These are phyloP conservation scores for Hirtodrosophila alboralis DNA, from an alignment of 2,888 invertebrate genomes.

Conservation along the genomic window DNA sequence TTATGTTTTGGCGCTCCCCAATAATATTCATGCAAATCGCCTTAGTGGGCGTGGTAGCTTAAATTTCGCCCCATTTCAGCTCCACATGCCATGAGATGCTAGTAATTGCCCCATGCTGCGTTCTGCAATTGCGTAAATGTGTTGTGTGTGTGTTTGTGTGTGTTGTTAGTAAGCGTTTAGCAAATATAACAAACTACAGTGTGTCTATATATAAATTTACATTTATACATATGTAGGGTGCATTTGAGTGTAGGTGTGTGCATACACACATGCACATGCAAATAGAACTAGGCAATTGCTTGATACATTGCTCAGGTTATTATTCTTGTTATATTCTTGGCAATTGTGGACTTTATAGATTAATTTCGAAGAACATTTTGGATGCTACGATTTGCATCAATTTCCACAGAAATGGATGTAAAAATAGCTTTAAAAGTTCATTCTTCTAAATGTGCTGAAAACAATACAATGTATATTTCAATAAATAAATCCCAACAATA, in stretches of 20 bases:
- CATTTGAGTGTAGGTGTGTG: conserved; percentile 2
- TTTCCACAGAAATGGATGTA: no score
- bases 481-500: conserved; percentile 17
- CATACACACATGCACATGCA: conserved; percentile 32
- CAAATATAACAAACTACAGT: conserved; percentile 72
- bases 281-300: conserved; percentile 63
- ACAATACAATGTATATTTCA: conserved; percentile 35
- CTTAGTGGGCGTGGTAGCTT: conserved; percentile 40
- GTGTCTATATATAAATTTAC: conserved; percentile 12
- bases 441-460: no score
- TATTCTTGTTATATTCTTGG: conserved; percentile 13
- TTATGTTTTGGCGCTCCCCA: conserved; percentile 38
- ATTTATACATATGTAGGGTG: conserved; percentile 9
- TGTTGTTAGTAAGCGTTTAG: conserved; percentile 60
- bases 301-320: conserved; percentile 42
- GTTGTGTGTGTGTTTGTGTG: conserved; percentile 9
- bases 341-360: conserved; percentile 10
- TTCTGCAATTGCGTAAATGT: conserved; percentile 5
- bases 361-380: no score
- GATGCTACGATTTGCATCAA: no score
- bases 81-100: conserved; percentile 19
- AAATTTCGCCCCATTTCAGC: conserved; percentile 4
- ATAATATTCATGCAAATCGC: conserved; percentile 59
- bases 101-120: conserved; percentile 50
- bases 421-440: no score